Evolutionary conservation across 2,888 invertebrate species (phyloP), one percentile per base, ranked within the genome.

Genomic region (Octodonta nipae): DNA sequence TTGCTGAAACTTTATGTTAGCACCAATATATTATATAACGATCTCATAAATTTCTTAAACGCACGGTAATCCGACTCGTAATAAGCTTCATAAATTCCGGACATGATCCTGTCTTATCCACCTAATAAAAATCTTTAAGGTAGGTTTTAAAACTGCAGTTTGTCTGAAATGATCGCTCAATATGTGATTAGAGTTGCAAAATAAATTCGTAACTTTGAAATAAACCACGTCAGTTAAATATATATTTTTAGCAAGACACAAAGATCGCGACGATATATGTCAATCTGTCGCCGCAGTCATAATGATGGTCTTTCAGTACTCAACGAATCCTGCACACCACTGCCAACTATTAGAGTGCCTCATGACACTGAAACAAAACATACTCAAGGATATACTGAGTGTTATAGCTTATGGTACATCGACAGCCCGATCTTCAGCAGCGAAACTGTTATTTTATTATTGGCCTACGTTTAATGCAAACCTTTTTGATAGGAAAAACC

Each of bases 381-480:
- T 93, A 7, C 81, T 89, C 26, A 87, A 86, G 63, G 95, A 98
- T 60, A 73, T 98, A 37, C 68, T 98, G 16, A 86, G 88, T 58
- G 92, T 95, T 16, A 85, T 96, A 42, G 95, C 96, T 7, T 89
- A 95, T 62, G 98, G 98, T 26, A 93, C 96, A 0, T 80, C 87
- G 42, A 81, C 84, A 30, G 87, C 95, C 1, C 67, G 93, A 30
- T 78, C 88, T n/a, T 89, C 92, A 1, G 96, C 96, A 2, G 92
- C 92, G 32, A 92, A 95, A 64, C 70, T 98, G 22, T 72, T 98
- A 29, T 96, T 98, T 65, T 92, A 95, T 67, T 98, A 98, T 62
- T 98, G 96, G 95, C 98, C 98, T 3, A 86, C 93, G 3, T 84
- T 96, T 52, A 92, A 95, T 63, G 85, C 92, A 13, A 85, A 86